A percentile compares a stretch with the other conserved stretches of the same genome.
Conservation (phyloP, 2,888 invertebrate genomes). For the Omphaloscelis lunosa region DNA sequence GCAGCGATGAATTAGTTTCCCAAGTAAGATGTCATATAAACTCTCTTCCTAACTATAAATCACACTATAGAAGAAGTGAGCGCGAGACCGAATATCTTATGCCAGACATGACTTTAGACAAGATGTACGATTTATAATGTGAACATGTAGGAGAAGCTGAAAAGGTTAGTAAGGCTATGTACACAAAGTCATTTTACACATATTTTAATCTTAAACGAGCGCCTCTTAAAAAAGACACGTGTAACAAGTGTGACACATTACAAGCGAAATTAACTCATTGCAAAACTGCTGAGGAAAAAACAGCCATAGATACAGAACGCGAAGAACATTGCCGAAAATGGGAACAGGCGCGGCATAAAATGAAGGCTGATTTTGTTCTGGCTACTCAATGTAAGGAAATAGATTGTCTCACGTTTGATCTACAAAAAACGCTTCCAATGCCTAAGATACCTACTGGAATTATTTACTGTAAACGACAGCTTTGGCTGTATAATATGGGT, state of each 20-base stretch:
- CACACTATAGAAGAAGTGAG: too few relatives aligned
- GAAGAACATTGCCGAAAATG: background rate
- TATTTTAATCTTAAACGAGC: too few relatives aligned
- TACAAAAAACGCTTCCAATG: background rate
- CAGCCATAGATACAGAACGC: background rate
- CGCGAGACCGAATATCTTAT: too few relatives aligned
- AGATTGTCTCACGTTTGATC: constrained; percentile 3
- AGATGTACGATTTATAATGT: too few relatives aligned
- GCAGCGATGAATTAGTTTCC: too few relatives aligned
- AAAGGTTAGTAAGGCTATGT: too few relatives aligned
- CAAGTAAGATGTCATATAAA: too few relatives aligned
- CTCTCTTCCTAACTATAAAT: too few relatives aligned
- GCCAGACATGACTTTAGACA: too few relatives aligned
- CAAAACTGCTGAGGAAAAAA: background rate
- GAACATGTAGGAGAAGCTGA: too few relatives aligned
- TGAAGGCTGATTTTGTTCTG: background rate
- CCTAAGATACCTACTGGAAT: background rate
- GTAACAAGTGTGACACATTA: background rate
- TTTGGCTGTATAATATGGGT: background rate
- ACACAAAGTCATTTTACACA: too few relatives aligned
- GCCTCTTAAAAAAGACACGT: too few relatives aligned
- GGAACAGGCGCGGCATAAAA: background rate
- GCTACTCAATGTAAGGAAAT: constrained; percentile 4
- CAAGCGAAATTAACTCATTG: background rate
- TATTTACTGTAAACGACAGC: constrained; percentile 4